Percentiles rank a stretch among this genome's conserved stretches.
These are phyloP conservation scores for Saxidomus purpurata DNA, from an alignment of 1,140 invertebrate species.

Conservation along the genomic window DNA sequence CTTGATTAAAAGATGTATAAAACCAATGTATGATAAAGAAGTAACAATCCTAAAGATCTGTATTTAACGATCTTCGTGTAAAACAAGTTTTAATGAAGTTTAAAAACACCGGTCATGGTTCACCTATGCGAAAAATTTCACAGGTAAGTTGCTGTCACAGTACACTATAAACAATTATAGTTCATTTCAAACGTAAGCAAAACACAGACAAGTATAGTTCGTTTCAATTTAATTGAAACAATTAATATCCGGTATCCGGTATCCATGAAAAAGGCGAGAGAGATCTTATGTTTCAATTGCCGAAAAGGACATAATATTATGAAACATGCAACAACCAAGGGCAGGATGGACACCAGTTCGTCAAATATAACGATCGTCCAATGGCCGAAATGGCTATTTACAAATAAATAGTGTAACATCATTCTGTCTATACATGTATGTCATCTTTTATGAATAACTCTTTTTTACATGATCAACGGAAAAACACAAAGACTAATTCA, in stretches of 20 bases:
- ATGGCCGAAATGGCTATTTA: no score
- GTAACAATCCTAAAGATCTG: neutral
- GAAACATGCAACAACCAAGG: no score
- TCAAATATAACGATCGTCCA: no score
- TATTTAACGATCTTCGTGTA: neutral
- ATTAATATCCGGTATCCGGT: neutral
- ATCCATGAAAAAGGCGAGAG: neutral
- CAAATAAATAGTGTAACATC: no score
- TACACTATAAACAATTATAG: slow-evolving; percentile 65
- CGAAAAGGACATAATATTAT: no score
- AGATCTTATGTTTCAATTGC: no score
- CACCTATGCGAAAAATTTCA: slow-evolving; percentile 60
- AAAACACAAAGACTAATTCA: no score
- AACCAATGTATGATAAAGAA: neutral
- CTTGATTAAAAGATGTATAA: neutral
- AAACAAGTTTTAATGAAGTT: slow-evolving; percentile 31
- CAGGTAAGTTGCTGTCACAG: slow-evolving; percentile 60
- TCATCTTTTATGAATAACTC: no score
- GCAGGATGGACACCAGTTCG: no score
- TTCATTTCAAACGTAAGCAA: slow-evolving; percentile 29
- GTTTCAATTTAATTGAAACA: neutral
- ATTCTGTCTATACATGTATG: no score
- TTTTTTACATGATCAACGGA: no score
- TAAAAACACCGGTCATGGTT: slow-evolving; percentile 64
- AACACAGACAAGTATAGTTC: slow-evolving; percentile 22